phyloP scores from a whole-genome alignment of 2,888 invertebrate species.

The Eucera pruinosa region DNA sequence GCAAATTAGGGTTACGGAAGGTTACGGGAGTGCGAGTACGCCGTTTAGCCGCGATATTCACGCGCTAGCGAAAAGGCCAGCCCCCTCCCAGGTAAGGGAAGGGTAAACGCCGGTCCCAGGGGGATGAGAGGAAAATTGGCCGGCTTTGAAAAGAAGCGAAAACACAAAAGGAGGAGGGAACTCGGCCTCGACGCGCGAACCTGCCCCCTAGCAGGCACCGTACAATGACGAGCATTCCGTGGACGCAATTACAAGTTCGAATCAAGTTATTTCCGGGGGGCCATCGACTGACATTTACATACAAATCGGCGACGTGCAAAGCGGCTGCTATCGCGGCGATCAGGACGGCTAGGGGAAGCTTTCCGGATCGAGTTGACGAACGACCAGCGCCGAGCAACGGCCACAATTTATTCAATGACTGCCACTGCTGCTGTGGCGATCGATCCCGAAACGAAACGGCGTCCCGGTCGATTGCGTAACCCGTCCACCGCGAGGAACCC shows the following conservation, averaged over 20 bases:
- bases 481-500: conserved; percentile 27
- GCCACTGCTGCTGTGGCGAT: conserved; percentile 40
- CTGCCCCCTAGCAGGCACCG: neutral
- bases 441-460: conserved; percentile 50
- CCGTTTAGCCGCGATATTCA: conserved; percentile 41
- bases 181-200: neutral
- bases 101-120: neutral
- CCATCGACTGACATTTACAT: conserved; percentile 66
- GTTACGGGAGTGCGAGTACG: conserved; percentile 30
- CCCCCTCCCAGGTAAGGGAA: neutral
- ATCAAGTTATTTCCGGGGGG: conserved; percentile 69
- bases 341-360: conserved; percentile 19
- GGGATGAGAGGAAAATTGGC: conserved; percentile 45
- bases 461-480: conserved; percentile 41
- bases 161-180: conserved; percentile 3
- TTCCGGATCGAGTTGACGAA: conserved; percentile 57
- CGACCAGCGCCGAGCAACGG: conserved; percentile 50
- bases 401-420: conserved; percentile 67
- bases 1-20: conserved; percentile 61
- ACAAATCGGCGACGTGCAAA: conserved; percentile 66
- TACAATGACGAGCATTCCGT: neutral
- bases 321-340: conserved; percentile 46
- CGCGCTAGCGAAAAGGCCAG: conserved; percentile 42
- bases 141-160: conserved; percentile 41
- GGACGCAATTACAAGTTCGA: conserved; percentile 62